phyloP scores from a whole-genome alignment of 1,140 invertebrate genomes.

The Zaprionus taronus region DNA sequence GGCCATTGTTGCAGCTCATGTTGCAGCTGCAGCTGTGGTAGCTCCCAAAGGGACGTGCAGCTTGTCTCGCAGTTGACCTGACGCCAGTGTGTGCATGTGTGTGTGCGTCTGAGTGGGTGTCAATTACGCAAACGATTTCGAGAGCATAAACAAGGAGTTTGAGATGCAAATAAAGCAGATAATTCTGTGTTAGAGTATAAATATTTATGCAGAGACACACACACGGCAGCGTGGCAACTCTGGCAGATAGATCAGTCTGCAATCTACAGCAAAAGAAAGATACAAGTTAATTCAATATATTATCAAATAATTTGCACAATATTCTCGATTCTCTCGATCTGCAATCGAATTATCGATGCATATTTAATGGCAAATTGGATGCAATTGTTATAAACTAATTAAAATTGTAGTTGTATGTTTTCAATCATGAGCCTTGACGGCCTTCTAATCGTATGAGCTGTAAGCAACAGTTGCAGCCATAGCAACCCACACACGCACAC shows the following conservation, averaged over 20 bases:
- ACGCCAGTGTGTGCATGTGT: slow-evolving; percentile 36
- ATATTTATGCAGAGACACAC: not conserved
- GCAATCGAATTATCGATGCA: not conserved
- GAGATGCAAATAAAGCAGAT: slow-evolving; percentile 11
- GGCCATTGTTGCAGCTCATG: slow-evolving; percentile 33
- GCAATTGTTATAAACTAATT: slow-evolving; percentile 9
- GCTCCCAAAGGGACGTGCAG: slow-evolving; percentile 2
- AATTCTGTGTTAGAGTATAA: not conserved
- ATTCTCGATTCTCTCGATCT: not conserved
- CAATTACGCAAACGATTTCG: slow-evolving; percentile 56
- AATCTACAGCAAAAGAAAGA: not conserved
- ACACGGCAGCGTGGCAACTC: not conserved
- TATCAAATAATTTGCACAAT: not conserved
- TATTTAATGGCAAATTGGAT: not conserved
- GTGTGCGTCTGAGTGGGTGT: slow-evolving; percentile 42
- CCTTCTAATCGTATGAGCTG: not conserved
- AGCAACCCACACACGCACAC: slow-evolving; percentile 23
- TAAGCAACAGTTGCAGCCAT: not conserved
- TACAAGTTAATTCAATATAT: not conserved
- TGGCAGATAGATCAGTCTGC: not conserved
- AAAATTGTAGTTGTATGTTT: not conserved
- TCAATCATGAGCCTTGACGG: not conserved
- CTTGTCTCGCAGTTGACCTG: slow-evolving; percentile 38
- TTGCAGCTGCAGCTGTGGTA: slow-evolving; percentile 14
- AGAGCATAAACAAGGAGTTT: slow-evolving; percentile 38